phyloP scores from a whole-genome alignment of 2,888 invertebrate species.

The Nomada fabriciana region DNA sequence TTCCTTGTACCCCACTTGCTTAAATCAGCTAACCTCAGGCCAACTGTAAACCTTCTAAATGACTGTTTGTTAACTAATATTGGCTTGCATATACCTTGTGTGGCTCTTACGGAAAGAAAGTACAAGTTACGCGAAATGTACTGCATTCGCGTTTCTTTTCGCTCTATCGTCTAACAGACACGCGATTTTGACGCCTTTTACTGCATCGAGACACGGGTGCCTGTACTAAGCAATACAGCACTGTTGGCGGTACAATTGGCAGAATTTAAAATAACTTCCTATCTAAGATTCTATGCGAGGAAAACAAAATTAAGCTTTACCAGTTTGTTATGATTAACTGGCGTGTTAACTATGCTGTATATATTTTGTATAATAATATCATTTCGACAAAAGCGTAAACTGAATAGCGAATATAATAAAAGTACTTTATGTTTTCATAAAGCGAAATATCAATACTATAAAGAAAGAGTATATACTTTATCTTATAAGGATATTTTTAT shows the following conservation, averaged over 20 bases:
- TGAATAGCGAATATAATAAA: slow-evolving; percentile 5
- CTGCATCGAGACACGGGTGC: neutral
- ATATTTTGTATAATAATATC: slow-evolving; percentile 9
- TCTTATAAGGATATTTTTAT: slow-evolving; percentile 51
- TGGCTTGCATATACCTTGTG: slow-evolving; percentile 64
- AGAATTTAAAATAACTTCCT: slow-evolving; percentile 11
- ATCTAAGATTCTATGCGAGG: neutral
- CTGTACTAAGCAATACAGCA: slow-evolving; percentile 18
- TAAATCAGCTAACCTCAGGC: slow-evolving; percentile 69
- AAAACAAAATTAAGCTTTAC: slow-evolving; percentile 18
- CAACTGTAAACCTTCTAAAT: slow-evolving; percentile 61
- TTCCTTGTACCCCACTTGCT: slow-evolving; percentile 91
- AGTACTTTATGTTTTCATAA: slow-evolving; percentile 21
- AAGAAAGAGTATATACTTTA: slow-evolving; percentile 44
- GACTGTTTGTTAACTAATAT: slow-evolving; percentile 16
- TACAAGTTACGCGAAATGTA: slow-evolving; percentile 65
- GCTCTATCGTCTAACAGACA: neutral
- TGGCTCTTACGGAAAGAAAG: slow-evolving; percentile 56
- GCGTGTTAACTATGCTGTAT: slow-evolving; percentile 5
- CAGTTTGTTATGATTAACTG: slow-evolving; percentile 12
- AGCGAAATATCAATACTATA: slow-evolving; percentile 24
- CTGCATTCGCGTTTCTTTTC: slow-evolving; percentile 74
- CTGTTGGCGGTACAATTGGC: slow-evolving; percentile 41
- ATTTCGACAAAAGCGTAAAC: slow-evolving; percentile 6
- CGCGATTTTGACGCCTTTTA: neutral